Conservation (phyloP, 2,797 vertebrate species). For the Micropoecilia bifurca region DNA sequence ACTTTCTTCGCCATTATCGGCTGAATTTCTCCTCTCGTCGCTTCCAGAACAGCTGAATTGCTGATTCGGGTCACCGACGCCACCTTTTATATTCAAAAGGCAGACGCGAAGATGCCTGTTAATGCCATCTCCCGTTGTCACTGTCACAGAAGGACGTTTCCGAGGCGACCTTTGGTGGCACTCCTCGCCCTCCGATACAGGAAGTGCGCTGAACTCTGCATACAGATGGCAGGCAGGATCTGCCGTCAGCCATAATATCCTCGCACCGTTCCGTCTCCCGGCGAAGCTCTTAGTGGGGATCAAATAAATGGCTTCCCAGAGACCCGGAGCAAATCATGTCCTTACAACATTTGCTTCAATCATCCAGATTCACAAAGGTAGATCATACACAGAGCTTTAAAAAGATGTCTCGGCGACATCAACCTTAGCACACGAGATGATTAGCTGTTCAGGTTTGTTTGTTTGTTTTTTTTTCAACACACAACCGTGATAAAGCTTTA, state of each 20-base stretch:
- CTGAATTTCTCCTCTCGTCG: conserved; percentile 13
- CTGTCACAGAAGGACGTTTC: conserved; percentile 74
- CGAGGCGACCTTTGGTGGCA: conserved; percentile 70
- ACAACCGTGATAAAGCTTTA: conserved; percentile 53
- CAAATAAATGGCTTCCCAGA: conserved; percentile 47
- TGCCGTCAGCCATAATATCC: conserved; percentile 49
- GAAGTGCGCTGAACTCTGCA: conserved; percentile 75
- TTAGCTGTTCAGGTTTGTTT: conserved; percentile 56
- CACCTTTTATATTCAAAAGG: conserved; percentile 63
- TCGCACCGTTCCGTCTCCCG: conserved; percentile 22
- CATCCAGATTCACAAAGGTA: conserved; percentile 41
- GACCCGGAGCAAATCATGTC: conserved; percentile 58
- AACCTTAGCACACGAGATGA: conserved; percentile 68
- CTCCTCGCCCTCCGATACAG: conserved; percentile 66
- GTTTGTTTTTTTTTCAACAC: conserved; percentile 11
- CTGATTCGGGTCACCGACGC: conserved; percentile 63
- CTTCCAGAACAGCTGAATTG: conserved; percentile 49
- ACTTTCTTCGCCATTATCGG: conserved; percentile 36
- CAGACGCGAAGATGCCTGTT: conserved; percentile 54
- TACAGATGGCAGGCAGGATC: conserved; percentile 66
- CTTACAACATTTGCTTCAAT: conserved; percentile 57
- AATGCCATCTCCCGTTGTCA: conserved; percentile 64
- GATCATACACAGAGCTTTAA: conserved; percentile 23
- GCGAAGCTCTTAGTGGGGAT: conserved; percentile 51
- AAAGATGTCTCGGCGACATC: conserved; percentile 36